Percentiles rank a stretch among this genome's conserved stretches.
These are phyloP conservation scores for Elaphurus davidianus DNA, from an alignment of 2,113 vertebrate species.

Conservation along the genomic window DNA sequence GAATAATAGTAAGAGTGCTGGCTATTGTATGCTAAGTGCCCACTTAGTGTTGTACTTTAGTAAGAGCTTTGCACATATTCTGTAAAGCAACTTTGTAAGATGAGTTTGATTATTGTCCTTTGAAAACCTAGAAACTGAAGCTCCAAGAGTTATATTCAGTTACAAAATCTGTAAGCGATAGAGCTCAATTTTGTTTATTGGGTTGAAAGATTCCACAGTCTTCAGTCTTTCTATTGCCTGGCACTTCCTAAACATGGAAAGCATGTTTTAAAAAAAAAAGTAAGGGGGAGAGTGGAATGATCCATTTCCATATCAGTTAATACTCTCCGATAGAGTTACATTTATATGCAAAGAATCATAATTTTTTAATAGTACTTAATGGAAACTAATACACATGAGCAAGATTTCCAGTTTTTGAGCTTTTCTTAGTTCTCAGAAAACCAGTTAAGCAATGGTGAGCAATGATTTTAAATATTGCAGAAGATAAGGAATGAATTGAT, in stretches of 20 bases:
- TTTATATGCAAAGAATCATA: background rate
- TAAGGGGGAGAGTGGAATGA: background rate
- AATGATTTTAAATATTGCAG: background rate
- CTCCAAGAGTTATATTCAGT: background rate
- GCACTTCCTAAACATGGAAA: background rate
- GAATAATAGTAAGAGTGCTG: background rate
- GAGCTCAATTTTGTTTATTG: background rate
- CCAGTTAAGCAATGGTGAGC: background rate
- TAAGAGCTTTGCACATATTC: background rate
- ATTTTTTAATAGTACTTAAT: background rate
- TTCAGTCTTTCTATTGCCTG: background rate
- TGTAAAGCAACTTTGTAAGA: background rate
- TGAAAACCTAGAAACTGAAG: background rate
- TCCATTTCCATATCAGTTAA: background rate
- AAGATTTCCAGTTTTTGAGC: background rate
- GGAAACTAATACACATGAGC: background rate
- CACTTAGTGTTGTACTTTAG: background rate
- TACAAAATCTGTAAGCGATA: background rate
- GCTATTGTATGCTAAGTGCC: background rate
- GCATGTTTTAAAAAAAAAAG: background rate
- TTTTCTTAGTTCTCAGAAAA: background rate
- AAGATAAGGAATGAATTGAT: background rate
- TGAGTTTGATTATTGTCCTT: background rate
- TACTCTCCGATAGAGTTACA: accelerated
- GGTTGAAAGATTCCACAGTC: background rate